phyloP scores from a whole-genome alignment of 2,113 vertebrate species.

The Laticauda colubrina region DNA sequence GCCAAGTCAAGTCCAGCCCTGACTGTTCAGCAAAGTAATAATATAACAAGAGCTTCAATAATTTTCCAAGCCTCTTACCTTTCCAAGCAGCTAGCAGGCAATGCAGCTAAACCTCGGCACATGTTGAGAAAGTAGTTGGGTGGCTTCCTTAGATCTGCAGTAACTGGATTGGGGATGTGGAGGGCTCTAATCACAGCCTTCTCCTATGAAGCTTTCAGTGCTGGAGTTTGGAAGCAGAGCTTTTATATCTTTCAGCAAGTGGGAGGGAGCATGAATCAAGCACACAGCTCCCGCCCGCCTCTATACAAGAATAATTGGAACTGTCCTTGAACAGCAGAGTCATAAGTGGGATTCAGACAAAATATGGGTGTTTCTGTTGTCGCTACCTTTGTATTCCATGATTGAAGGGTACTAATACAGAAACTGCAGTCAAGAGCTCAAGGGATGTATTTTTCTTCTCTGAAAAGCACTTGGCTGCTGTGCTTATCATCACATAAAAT shows the following conservation, averaged over 20 bases:
- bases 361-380: not conserved
- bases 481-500: not conserved
- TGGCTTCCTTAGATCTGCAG: conserved; percentile 25
- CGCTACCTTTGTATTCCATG: not conserved
- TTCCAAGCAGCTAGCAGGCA: conserved; percentile 82
- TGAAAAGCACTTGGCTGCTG: not conserved
- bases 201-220: accelerated
- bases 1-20: not conserved
- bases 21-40: not conserved
- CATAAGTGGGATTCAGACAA: conserved; percentile 25
- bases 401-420: not conserved
- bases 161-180: accelerated
- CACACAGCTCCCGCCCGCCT: conserved; percentile 16
- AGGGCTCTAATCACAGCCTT: not conserved
- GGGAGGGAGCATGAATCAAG: conserved; percentile 37
- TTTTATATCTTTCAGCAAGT: conserved; percentile 73
- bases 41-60: not conserved
- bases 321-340: conserved; percentile 55
- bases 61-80: conserved; percentile 72
- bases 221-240: not conserved
- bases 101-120: conserved; percentile 79
- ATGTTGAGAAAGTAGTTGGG: conserved; percentile 63
- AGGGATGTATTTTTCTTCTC: not conserved
- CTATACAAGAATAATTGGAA: conserved; percentile 49
- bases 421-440: not conserved